These are phyloP conservation scores for Alcis repandata DNA, from an alignment of 2,888 invertebrate species.

Conservation along the genomic window DNA sequence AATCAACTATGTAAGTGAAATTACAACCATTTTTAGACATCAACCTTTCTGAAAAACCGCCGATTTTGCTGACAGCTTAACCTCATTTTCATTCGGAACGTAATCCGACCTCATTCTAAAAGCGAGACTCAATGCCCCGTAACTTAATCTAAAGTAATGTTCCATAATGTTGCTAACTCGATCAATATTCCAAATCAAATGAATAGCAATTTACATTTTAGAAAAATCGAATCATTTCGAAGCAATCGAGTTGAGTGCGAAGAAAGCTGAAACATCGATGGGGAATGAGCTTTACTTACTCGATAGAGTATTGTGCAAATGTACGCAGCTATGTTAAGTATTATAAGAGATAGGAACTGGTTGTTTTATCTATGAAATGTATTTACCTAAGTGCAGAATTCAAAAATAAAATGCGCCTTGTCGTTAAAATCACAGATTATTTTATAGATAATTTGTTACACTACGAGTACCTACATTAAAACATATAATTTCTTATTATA, in stretches of 20 bases:
- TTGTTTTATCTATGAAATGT: too few relatives aligned
- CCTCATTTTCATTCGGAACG: constrained; percentile 14
- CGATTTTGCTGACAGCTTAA: constrained; percentile 4
- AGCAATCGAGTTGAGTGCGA: constrained; percentile 53
- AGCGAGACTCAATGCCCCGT: constrained; percentile 32
- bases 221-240: constrained; percentile 50
- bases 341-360: too few relatives aligned
- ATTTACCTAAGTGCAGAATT: too few relatives aligned
- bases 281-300: neutral
- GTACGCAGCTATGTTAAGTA: too few relatives aligned
- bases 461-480: too few relatives aligned
- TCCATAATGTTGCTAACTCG: constrained; percentile 36
- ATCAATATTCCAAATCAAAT: constrained; percentile 58
- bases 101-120: constrained; percentile 44
- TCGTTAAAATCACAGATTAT: too few relatives aligned
- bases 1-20: too few relatives aligned
- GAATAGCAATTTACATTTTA: constrained; percentile 55
- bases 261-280: constrained; percentile 14
- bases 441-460: too few relatives aligned
- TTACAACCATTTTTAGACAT: too few relatives aligned
- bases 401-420: too few relatives aligned
- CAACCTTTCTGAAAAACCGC: constrained; percentile 5
- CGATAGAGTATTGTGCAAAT: neutral
- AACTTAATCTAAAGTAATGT: constrained; percentile 19
- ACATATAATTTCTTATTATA: too few relatives aligned